Base-by-base conservation (phyloP, 2,113 vertebrate genomes). In the Cyanoramphus novaezelandiae region DNA sequence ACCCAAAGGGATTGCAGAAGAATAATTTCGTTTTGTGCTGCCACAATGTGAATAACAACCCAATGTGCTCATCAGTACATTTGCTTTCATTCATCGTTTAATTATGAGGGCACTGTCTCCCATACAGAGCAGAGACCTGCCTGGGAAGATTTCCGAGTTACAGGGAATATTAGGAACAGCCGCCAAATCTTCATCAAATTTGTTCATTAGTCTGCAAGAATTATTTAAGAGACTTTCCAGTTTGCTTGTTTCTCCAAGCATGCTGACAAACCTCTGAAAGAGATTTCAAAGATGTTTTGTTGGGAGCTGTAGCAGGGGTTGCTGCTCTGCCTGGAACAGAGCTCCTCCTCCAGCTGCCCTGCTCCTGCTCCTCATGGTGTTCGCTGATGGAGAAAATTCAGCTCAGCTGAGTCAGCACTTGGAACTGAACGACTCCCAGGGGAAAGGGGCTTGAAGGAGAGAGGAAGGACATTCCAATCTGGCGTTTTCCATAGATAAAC, bases 161-260 rank as follows among this genome's bases (percentile, higher is more conserved):
- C n/a, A 8, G 28, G 71, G 46, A 70, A 55, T 15, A 77, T 31
- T 1, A 12, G 74, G 50, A 71, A 14, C 67, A 72, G 87, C 91
- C 94, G 97, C 97, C 97, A 96, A 89, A 68, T 4, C 77, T 85
- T 93, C 59, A 97, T 96, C 86, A 94, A 21, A 91, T 85, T 21
- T 87, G 89, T 82, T 97, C 94, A 89, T 95, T 95, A 94, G 91
- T 33, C 67, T 52, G 85, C 77, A 74, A 59, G 92, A 83, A 60
- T 44, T n/a, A 78, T 23, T 74, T 6, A 24, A 49, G 92, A 69
- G 81, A 72, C 67, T n/a, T 59, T 91, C 37, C 71, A 41, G 78
- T 41, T 39, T n/a, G 79, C 65, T 12, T 17, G 86, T 19, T 87
- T 37, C 89, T 35, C 91, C 71, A 16, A 16, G 67, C 85, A 17